A percentile compares a stretch with the other conserved stretches of the same genome.
Conservation (phyloP, 1,140 invertebrate species). For the Lucilia sericata region DNA sequence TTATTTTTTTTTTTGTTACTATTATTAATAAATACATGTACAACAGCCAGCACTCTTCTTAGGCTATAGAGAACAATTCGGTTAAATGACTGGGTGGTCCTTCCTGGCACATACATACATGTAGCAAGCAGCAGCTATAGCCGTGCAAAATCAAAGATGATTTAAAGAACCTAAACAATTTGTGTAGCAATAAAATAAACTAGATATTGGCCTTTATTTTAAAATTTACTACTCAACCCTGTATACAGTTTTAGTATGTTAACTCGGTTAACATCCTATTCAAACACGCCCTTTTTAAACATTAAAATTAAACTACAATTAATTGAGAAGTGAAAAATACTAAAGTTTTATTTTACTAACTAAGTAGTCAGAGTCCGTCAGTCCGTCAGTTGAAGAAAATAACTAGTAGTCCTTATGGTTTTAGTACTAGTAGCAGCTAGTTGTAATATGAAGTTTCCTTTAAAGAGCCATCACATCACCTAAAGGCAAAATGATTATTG, state of each 20-base stretch:
- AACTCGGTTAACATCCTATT: slow-evolving; percentile 8
- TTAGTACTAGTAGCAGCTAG: background rate
- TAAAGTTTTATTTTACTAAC: slow-evolving; percentile 7
- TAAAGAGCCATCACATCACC: slow-evolving; percentile 28
- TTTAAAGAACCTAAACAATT: slow-evolving; percentile 6
- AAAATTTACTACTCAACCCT: background rate
- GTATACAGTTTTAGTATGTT: background rate
- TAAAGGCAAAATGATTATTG: slow-evolving; percentile 35
- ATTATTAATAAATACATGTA: background rate
- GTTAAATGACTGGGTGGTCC: slow-evolving; percentile 26
- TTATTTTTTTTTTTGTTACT: background rate
- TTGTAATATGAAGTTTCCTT: background rate
- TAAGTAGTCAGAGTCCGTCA: background rate
- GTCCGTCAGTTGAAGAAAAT: too few species aligned
- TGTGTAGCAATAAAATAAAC: slow-evolving; percentile 16
- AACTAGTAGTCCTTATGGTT: background rate
- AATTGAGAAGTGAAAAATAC: slow-evolving; percentile 35
- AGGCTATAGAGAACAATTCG: background rate
- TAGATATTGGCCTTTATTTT: background rate
- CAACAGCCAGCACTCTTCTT: background rate
- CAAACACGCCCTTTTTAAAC: slow-evolving; percentile 26
- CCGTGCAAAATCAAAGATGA: background rate
- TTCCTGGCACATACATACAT: too few species aligned
- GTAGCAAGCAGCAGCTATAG: background rate
- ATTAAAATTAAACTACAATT: slow-evolving; percentile 40